Conservation (phyloP, 2,888 invertebrate species). For the Parasteatoda lunata region DNA sequence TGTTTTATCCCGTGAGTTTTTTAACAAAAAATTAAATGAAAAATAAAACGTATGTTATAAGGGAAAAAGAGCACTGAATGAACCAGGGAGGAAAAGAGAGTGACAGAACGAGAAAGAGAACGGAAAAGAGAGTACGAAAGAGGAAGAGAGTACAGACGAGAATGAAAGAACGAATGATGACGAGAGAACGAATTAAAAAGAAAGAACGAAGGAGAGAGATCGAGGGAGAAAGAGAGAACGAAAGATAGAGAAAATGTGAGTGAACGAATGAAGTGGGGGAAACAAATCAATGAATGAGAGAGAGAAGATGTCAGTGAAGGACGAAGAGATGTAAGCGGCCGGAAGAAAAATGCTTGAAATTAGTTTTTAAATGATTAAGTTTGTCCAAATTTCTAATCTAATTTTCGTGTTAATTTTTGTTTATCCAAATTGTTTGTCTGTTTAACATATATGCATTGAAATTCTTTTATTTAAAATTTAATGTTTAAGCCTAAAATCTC, state of each 20-base stretch:
- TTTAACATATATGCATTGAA: no score
- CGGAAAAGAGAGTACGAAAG: neutral
- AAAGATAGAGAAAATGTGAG: neutral
- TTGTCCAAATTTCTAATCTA: no score
- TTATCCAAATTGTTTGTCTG: no score
- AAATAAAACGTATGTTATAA: no score
- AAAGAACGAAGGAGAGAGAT: neutral
- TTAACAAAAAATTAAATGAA: neutral
- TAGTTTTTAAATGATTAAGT: no score
- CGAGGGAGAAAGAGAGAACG: neutral
- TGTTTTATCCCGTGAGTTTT: no score
- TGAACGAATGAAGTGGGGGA: neutral
- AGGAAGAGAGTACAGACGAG: neutral
- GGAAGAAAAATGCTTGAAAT: no score
- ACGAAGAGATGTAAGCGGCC: neutral
- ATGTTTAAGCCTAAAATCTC: no score
- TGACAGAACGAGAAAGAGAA: neutral
- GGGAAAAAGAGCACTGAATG: neutral
- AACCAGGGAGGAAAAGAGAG: conserved; percentile 1
- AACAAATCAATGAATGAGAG: neutral
- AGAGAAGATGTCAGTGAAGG: neutral
- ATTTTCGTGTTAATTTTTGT: no score
- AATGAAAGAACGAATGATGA: neutral
- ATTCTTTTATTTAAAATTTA: no score
- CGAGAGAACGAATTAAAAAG: neutral